A percentile compares a stretch with the other conserved stretches of the same genome.
Evolutionary conservation across 2,797 vertebrate species (phyloP).

Genomic region (Darevskia nairensis): DNA sequence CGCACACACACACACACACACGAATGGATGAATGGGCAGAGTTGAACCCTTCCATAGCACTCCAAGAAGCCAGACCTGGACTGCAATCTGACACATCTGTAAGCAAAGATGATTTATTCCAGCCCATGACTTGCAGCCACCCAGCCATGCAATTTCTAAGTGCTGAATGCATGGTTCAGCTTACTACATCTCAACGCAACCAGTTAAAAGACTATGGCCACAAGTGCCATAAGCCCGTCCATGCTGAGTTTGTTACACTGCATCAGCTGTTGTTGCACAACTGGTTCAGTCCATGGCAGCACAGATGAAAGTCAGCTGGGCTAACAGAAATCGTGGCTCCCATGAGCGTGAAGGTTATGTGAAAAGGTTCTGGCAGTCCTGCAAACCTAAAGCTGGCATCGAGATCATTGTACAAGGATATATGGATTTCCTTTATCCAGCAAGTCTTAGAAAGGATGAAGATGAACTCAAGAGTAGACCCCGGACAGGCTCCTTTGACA

Average conservation of each 20-base stretch:
- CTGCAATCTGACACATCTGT: too few relatives aligned
- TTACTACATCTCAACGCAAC: neutral
- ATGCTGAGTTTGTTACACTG: neutral
- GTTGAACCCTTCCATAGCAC: too few relatives aligned
- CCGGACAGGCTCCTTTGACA: neutral
- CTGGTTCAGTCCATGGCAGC: neutral
- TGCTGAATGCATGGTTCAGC: neutral
- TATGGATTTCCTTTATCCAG: neutral
- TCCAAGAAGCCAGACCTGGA: too few relatives aligned
- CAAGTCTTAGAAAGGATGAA: neutral
- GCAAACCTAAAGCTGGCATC: neutral
- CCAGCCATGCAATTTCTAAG: neutral
- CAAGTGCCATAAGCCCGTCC: neutral
- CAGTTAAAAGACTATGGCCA: neutral
- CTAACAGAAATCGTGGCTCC: neutral
- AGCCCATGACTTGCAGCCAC: neutral
- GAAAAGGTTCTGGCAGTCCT: neutral
- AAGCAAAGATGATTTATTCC: neutral
- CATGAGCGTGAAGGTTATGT: neutral
- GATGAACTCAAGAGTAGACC: neutral
- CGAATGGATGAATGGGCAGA: too few relatives aligned
- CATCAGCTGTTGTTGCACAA: neutral
- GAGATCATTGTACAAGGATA: neutral
- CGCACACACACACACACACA: too few relatives aligned
- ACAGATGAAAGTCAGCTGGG: neutral